A percentile compares a stretch with the other conserved stretches of the same genome.
These are phyloP conservation scores for Nothobranchius furzeri DNA, from an alignment of 2,113 vertebrate genomes.

Conservation along the genomic window DNA sequence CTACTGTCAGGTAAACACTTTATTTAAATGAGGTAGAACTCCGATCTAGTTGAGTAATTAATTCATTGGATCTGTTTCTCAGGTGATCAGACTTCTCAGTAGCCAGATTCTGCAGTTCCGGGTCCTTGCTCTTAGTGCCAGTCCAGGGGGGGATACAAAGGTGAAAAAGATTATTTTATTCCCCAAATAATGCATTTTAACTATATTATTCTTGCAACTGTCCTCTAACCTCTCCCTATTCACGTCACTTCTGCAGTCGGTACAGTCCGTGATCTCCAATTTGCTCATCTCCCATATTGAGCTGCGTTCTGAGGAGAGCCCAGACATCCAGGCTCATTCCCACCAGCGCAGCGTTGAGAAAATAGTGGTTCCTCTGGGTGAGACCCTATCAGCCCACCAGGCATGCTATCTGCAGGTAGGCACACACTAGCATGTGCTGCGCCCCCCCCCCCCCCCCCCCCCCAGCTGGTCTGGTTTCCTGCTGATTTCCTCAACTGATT, in stretches of 20 bases:
- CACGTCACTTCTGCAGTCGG: slow-evolving; percentile 77
- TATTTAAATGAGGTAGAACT: background rate
- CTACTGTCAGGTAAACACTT: slow-evolving; percentile 87
- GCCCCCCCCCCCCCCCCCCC: background rate
- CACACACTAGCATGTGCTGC: background rate
- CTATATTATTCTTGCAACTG: background rate
- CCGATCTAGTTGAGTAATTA: background rate
- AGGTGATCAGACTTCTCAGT: slow-evolving; percentile 91
- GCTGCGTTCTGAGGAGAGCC: slow-evolving; percentile 90
- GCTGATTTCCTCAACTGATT: background rate
- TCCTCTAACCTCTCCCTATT: background rate
- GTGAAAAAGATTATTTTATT: slow-evolving; percentile 64
- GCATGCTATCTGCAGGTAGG: slow-evolving; percentile 86
- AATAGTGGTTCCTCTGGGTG: slow-evolving; percentile 88
- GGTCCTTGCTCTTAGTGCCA: slow-evolving; percentile 92
- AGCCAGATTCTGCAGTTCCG: slow-evolving; percentile 88
- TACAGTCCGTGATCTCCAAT: slow-evolving; percentile 96
- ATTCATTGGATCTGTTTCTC: background rate
- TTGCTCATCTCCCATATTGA: slow-evolving; percentile 92
- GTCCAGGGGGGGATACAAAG: slow-evolving; percentile 91
- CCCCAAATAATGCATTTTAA: background rate
- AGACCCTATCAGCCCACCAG: slow-evolving; percentile 82
- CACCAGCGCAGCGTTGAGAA: slow-evolving; percentile 91
- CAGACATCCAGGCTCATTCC: slow-evolving; percentile 88
- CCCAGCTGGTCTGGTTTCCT: background rate